phyloP scores from a whole-genome alignment of 2,797 vertebrate species.

The Malacoctenus gilli region DNA sequence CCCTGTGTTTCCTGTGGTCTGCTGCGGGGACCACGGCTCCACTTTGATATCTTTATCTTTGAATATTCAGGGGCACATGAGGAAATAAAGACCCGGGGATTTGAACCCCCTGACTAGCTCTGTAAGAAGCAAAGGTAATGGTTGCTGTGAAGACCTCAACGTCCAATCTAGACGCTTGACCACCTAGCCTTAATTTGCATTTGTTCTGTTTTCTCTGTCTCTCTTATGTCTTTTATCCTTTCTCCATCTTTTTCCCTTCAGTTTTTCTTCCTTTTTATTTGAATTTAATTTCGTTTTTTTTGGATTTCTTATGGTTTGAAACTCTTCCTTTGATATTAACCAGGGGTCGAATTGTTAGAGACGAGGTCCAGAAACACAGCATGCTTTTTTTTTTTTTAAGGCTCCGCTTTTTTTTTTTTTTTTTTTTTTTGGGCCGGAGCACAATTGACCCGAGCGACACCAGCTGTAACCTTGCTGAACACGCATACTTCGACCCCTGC shows the following conservation, averaged over 20 bases:
- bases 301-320: no score
- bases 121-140: constrained; percentile 88
- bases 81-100: constrained; percentile 87
- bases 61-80: constrained; percentile 88
- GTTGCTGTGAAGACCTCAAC: constrained; percentile 84
- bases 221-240: constrained; percentile 53
- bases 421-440: no score
- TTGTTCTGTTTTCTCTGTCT: constrained; percentile 64
- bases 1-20: constrained; percentile 82
- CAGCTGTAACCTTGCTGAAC: constrained; percentile 3
- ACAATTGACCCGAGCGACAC: no score
- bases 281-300: neutral
- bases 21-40: constrained; percentile 80
- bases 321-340: constrained; percentile 68
- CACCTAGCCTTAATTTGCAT: constrained; percentile 79
- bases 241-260: constrained; percentile 54
- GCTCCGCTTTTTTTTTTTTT: no score
- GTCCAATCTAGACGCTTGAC: constrained; percentile 81
- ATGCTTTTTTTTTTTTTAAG: no score
- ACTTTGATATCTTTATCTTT: constrained; percentile 88
- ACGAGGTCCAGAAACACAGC: constrained; percentile 77
- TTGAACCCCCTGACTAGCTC: constrained; percentile 88
- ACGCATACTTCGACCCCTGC: constrained; percentile 79
- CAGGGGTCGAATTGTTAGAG: constrained; percentile 82
- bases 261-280: constrained; percentile 27